Evolutionary conservation across 2,797 vertebrate species (phyloP), one percentile per base, ranked within the genome.

Genomic region (Eurystomus glaucurus): DNA sequence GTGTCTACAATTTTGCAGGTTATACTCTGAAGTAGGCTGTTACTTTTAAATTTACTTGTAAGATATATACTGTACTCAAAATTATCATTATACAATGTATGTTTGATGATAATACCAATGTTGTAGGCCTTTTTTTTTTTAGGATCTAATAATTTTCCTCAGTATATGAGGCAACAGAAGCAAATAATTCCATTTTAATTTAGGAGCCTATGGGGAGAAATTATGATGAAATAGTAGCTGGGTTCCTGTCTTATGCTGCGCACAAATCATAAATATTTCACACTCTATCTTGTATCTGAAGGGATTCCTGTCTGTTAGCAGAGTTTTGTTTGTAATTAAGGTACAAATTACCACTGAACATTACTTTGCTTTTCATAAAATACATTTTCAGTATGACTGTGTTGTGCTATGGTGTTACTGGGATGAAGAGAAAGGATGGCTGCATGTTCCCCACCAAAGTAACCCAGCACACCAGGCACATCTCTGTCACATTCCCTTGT

Each of bases 231-330:
- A 75, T 72, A 92, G 83, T 93, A 92, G 61, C 39, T 0, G 0
- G 19, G 31, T 90, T 95, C 62, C 61, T 83, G 12, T 39, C 94
- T 85, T 83, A 33, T 81, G 72, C 78, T 54, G 52, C 0, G 0
- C 80, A 91, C 61, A 92, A 96, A 95, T 93, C 81, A 94, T 96
- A 94, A 96, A 88, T 95, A 88, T 95, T 96, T 96, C 69, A 92
- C 68, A 65, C 37, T 94, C 64, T 88, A 7, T 65, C 86, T 85
- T 89, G 14, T 62, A 80, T 92, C 92, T 92, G 86, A 96, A 92
- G 45, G 75, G 50, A 84, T 92, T 88, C 62, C 62, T 0, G 1
- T 90, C 75, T 85, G 43, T 92, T 91, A 81, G 57, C 50, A 80
- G 88, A 82, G n/a, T 81, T 95, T 89, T 88, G 26, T 93, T 83